Percentiles rank a stretch among this genome's conserved stretches.
Conservation (phyloP, 1,140 invertebrate species). For the Leptinotarsa defecta region DNA sequence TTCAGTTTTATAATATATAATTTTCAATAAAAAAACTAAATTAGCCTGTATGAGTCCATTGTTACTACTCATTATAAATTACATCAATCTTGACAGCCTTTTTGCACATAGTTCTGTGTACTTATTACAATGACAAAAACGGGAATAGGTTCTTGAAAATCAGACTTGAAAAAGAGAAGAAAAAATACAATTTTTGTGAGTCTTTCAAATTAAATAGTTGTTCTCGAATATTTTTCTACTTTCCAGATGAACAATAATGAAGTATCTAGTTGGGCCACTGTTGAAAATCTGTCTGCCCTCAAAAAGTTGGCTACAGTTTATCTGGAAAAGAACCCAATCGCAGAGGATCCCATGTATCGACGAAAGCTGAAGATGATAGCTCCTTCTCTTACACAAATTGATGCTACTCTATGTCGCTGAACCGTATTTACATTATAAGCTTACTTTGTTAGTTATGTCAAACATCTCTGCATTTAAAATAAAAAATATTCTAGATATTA, state of each 20-base stretch:
- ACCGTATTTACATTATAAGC: background rate
- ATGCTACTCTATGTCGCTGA: constrained; percentile 87
- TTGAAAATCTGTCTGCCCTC: constrained; percentile 77
- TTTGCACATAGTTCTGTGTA: too few relatives aligned
- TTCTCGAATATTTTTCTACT: background rate
- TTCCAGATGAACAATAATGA: constrained; percentile 91
- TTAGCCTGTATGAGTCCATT: too few relatives aligned
- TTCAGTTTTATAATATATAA: too few relatives aligned
- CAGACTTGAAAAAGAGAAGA: too few relatives aligned
- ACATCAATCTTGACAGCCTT: too few relatives aligned
- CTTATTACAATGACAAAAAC: too few relatives aligned
- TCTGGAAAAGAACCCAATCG: constrained; percentile 90
- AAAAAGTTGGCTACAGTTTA: constrained; percentile 88
- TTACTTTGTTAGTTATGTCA: background rate
- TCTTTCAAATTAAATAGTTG: too few relatives aligned
- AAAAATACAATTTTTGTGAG: too few relatives aligned
- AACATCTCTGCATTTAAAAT: background rate
- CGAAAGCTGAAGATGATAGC: constrained; percentile 88
- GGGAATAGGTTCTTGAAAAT: too few relatives aligned
- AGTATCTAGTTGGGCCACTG: constrained; percentile 82
- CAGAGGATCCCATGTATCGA: constrained; percentile 83
- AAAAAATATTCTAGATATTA: background rate
- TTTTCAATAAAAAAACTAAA: too few relatives aligned
- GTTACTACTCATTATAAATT: too few relatives aligned
- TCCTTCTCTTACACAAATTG: constrained; percentile 89